phyloP scores from a whole-genome alignment of 1,140 invertebrate species.

The Drosophila mauritiana region DNA sequence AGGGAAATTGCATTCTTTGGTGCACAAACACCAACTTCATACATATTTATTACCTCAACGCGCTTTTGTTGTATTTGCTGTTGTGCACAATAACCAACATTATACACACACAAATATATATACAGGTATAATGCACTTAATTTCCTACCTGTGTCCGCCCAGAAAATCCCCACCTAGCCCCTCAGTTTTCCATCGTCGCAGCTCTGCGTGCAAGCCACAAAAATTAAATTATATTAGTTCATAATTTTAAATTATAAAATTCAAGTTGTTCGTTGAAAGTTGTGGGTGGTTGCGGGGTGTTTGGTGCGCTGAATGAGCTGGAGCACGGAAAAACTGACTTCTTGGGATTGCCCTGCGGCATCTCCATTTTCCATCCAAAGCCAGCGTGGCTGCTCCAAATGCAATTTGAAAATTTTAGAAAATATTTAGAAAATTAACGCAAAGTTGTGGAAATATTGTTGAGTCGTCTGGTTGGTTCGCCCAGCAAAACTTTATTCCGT shows the following conservation, averaged over 20 bases:
- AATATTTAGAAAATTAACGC: slow-evolving; percentile 83
- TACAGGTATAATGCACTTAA: slow-evolving; percentile 67
- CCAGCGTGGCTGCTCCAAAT: slow-evolving; percentile 44
- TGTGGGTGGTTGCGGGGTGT: slow-evolving; percentile 7
- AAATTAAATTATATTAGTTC: slow-evolving; percentile 82
- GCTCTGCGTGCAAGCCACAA: slow-evolving; percentile 73
- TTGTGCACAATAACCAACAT: slow-evolving; percentile 57
- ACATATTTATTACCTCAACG: slow-evolving; percentile 77
- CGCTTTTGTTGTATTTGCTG: slow-evolving; percentile 78
- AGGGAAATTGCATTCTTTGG: slow-evolving; percentile 71
- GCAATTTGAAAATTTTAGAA: slow-evolving; percentile 73
- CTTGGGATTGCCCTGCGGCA: slow-evolving; percentile 53
- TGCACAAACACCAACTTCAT: slow-evolving; percentile 73
- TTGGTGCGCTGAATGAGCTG: slow-evolving; percentile 43
- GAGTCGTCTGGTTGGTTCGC: slow-evolving; percentile 38
- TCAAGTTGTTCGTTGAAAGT: slow-evolving; percentile 40
- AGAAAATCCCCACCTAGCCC: background rate
- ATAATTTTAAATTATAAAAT: slow-evolving; percentile 81
- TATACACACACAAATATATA: slow-evolving; percentile 38
- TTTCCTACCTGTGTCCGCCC: slow-evolving; percentile 57
- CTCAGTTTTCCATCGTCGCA: slow-evolving; percentile 5
- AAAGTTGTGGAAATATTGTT: slow-evolving; percentile 77
- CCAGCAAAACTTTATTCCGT: slow-evolving; percentile 42
- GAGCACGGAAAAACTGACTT: slow-evolving; percentile 53
- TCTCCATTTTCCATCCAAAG: slow-evolving; percentile 12